A percentile compares a stretch with the other conserved stretches of the same genome.
Evolutionary conservation across 2,113 vertebrate genomes (phyloP).

Genomic region (Bungarus multicinctus): DNA sequence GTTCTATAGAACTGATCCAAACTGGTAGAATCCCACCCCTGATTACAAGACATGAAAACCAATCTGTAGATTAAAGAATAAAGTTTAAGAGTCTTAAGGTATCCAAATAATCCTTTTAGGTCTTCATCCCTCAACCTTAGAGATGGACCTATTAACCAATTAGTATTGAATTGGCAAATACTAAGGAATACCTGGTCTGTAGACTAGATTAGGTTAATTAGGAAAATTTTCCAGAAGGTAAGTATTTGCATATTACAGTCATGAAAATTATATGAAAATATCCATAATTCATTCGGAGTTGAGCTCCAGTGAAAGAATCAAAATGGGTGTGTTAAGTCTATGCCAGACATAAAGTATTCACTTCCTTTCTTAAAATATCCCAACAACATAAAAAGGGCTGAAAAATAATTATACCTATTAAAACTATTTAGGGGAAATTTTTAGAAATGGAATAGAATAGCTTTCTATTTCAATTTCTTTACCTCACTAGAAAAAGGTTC

Average conservation of each 20-base stretch:
- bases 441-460: background rate
- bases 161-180: background rate
- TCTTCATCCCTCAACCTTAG: background rate
- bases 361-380: background rate
- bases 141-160: background rate
- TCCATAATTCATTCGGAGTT: background rate
- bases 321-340: background rate
- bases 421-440: background rate
- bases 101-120: background rate
- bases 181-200: background rate
- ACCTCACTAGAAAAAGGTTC: background rate
- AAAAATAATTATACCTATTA: background rate
- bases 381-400: background rate
- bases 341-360: background rate
- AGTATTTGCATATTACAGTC: background rate
- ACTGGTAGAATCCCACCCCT: no score
- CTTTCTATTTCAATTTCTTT: background rate
- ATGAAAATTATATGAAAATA: background rate
- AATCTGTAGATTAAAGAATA: background rate
- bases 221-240: background rate
- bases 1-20: no score
- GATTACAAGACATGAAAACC: background rate
- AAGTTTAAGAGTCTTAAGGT: background rate
- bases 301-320: background rate
- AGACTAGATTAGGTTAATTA: background rate